Conservation (phyloP, 2,113 vertebrate species). For the Alectura lathami region DNA sequence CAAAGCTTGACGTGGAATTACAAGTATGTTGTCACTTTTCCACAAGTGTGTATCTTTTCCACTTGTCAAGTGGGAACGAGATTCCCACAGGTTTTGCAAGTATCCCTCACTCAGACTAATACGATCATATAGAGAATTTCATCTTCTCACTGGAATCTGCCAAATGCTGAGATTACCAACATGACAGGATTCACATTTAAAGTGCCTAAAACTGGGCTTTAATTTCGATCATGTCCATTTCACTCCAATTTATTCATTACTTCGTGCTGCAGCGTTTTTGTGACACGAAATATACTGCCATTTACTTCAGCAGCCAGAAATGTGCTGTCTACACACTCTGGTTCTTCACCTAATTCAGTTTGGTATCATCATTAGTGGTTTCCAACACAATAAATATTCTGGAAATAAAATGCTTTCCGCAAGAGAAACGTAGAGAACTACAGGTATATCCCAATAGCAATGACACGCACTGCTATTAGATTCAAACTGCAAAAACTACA, state of each 20-base stretch:
- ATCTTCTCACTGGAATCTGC: background rate
- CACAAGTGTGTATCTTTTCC: background rate
- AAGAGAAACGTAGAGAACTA: background rate
- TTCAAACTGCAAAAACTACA: background rate
- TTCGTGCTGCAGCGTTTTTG: background rate
- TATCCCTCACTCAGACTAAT: background rate
- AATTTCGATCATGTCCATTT: background rate
- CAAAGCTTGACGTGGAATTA: background rate
- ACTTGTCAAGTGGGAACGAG: background rate
- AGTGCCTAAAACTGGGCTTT: background rate
- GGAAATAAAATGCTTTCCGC: constrained; percentile 14
- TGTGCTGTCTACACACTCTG: background rate
- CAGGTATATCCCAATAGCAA: constrained; percentile 9
- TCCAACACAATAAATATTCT: background rate
- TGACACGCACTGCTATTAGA: background rate
- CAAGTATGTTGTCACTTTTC: background rate
- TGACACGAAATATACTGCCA: background rate
- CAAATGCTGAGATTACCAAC: background rate
- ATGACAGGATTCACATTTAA: background rate
- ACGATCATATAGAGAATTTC: accelerated
- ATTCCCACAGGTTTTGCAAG: background rate
- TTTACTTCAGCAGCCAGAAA: background rate
- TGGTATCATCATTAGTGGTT: background rate
- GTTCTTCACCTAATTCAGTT: background rate
- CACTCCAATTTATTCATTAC: background rate